Evolutionary conservation across 1,140 invertebrate genomes (phyloP), one percentile per base, ranked within the genome.

Genomic region (Mya arenaria): DNA sequence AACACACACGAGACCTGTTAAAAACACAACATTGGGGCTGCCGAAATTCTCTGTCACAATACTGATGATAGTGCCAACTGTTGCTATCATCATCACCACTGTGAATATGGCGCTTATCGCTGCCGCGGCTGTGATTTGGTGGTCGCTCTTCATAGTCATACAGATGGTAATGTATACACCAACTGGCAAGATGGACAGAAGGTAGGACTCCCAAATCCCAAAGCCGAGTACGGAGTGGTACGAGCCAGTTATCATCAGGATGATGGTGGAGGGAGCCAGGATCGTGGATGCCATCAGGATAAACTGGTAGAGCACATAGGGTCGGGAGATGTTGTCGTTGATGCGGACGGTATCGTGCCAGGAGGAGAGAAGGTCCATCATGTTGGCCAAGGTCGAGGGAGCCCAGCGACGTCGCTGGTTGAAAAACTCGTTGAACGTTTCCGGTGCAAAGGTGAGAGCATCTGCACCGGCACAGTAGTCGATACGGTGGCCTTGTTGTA

Each of bases 231-330:
- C 97, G 23, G 97, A 96, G 84, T 97, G 97, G 89, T 98, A 98
- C 83, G 97, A 97, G 92, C 97, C 97, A 90, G 98, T 97, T 94
- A 98, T 97, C 97, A 98, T 98, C 94, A 98, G 96, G 90, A 98
- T 97, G 93, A 98, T 97, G 48, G 97, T 98, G 36, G 90, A 97
- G 19, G 97, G 97, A n/a, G 97, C 97, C 80, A 98, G 93, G 88
- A 98, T 97, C 0, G 97, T 98, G 89, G 97, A 97, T 68, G 96
- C 96, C 96, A 98, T 98, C 91, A 98, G 92, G 82, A 94, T 88
- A n/a, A 92, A 92, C 87, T 94, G 91, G 78, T 92, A 93, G 4
- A 93, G 75, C 72, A 95, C 94, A 83, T 95, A 95, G 30, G 93
- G 94, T 15, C 94, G 90, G 8, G 94, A 95, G 77, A 95, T 95